A percentile compares a stretch with the other conserved stretches of the same genome.
These are phyloP conservation scores for Pogonocichla stellata DNA, from an alignment of 2,113 vertebrate species.

Conservation along the genomic window DNA sequence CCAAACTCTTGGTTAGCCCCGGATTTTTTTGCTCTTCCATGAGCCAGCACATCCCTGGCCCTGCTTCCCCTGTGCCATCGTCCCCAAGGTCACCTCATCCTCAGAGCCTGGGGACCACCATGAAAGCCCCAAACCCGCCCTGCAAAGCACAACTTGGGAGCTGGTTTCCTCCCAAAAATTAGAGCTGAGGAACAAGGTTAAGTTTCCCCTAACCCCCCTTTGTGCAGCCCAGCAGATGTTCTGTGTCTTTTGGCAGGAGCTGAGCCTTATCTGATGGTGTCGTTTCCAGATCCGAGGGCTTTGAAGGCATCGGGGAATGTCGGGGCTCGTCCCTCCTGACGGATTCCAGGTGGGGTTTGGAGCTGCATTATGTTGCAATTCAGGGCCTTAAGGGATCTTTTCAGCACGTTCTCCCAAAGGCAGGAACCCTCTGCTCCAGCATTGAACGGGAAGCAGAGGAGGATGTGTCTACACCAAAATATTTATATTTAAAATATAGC, in stretches of 20 bases:
- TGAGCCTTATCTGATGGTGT: not conserved
- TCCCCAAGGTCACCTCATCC: not conserved
- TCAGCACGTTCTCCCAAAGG: not conserved
- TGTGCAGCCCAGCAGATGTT: not conserved
- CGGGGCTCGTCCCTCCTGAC: not conserved
- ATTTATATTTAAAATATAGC: accelerated
- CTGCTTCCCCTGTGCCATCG: accelerated
- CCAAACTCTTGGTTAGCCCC: not conserved
- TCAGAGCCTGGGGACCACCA: accelerated
- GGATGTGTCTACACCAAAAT: accelerated
- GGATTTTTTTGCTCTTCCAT: not conserved
- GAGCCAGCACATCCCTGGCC: accelerated
- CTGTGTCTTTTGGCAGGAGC: not conserved
- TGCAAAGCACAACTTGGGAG: not conserved
- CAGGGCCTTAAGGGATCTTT: conserved; percentile 17
- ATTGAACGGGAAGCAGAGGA: accelerated
- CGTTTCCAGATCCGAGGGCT: not conserved
- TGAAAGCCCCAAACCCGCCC: accelerated
- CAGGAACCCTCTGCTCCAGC: not conserved
- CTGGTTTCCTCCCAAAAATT: accelerated
- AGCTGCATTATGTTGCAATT: not conserved
- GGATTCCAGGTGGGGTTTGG: conserved; percentile 46
- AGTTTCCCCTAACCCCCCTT: not conserved
- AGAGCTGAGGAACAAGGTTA: not conserved
- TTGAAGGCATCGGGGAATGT: not conserved